Percentiles rank a stretch among this genome's conserved stretches.
Conservation (phyloP, 2,113 vertebrate species). For the Chunga burmeisteri region DNA sequence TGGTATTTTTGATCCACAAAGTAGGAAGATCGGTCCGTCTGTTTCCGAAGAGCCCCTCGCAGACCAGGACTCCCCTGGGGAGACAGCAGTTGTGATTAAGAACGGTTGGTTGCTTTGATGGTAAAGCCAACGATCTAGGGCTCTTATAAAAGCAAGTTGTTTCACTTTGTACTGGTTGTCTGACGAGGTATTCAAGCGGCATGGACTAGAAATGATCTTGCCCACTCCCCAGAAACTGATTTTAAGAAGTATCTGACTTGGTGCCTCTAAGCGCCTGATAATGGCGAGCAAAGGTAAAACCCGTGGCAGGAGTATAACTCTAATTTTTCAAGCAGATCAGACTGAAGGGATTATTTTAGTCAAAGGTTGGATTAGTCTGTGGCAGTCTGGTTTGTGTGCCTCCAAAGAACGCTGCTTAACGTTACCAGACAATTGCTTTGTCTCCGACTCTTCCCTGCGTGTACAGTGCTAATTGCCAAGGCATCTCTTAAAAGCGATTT, state of each 20-base stretch:
- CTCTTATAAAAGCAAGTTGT: neutral
- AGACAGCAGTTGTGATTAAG: neutral
- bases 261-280: neutral
- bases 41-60: neutral
- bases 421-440: neutral
- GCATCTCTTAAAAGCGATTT: neutral
- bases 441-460: neutral
- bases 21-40: neutral
- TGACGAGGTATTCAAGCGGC: fast-evolving
- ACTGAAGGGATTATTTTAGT: neutral
- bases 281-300: neutral
- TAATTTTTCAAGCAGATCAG: neutral
- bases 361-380: neutral
- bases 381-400: neutral
- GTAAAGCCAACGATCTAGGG: neutral
- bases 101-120: neutral
- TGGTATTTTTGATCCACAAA: neutral
- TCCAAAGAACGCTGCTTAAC: neutral
- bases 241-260: neutral
- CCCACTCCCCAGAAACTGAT: neutral
- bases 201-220: fast-evolving
- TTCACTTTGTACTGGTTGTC: neutral
- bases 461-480: neutral
- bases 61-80: neutral
- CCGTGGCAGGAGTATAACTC: fast-evolving